Evolutionary conservation across 2,888 invertebrate species (phyloP), one percentile per base, ranked within the genome.

Genomic region (Dusona sp.): DNA sequence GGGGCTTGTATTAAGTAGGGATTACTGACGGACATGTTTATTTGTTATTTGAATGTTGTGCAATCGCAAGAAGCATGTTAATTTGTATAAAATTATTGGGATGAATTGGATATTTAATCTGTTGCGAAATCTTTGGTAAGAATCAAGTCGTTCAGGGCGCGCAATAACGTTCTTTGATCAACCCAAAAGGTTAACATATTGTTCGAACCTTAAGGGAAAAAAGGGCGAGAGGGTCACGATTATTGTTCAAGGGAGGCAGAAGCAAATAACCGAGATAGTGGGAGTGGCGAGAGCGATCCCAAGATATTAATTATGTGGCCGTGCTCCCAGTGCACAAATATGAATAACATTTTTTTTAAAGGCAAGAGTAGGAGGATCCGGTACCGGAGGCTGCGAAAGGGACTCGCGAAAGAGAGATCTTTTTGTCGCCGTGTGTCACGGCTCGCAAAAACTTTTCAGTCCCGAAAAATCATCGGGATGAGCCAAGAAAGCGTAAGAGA

Each of bases 401-500:
- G 70, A 79, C 61, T 57, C 79, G 64, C 51, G 61, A 22, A 67
- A 61, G 61, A 61, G 70, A 74, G 42, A 22, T 68, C 48, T 42
- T 86, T 86, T 83, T 86, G 86, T 86, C 86, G 86, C 83, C 70
- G 77, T 75, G 86, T 83, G 83, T 83, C 77, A 77, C 83, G 86
- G 83, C 72, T 77, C 77, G 83, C 67, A 33, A 72, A 67, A 75
- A 83, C 38, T 81, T 80, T 83, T 86, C 78, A 80, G 86, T 64
- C 70, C 86, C 83, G 79, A 81, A 81, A 86, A 86, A 78, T 19
- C 67, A 81, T 79, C 57, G 72, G 25, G 51, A 57, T 33, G 29
- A 38, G 25, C 54, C 29, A 29, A 67, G 67, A 73, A 42, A 74
- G 54, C 48, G 64, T 36, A 25, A 73, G 29, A 54, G 38, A 22